These are phyloP conservation scores for Ateles fusciceps DNA, from an alignment of 2,797 vertebrate genomes.

Conservation along the genomic window DNA sequence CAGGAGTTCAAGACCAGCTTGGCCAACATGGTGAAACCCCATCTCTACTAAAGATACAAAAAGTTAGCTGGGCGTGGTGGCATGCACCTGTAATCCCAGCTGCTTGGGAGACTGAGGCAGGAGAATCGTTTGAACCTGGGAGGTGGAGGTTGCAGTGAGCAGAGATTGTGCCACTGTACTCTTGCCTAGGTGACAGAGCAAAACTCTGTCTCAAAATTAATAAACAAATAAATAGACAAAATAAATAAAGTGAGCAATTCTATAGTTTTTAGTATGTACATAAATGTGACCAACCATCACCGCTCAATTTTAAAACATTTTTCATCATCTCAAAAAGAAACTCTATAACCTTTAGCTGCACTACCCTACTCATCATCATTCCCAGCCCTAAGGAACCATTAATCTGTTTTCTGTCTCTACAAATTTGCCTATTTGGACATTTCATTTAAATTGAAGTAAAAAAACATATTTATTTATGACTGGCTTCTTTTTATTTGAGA, in stretches of 20 bases:
- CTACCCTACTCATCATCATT: neutral
- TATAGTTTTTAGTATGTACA: neutral
- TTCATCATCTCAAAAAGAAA: neutral
- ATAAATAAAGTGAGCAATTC: neutral
- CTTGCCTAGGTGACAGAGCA: neutral
- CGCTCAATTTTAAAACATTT: neutral
- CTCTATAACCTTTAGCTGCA: neutral
- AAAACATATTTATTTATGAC: neutral
- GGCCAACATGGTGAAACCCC: neutral
- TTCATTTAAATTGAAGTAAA: neutral
- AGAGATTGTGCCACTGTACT: neutral
- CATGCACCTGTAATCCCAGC: neutral
- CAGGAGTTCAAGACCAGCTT: neutral
- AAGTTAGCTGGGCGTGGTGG: neutral
- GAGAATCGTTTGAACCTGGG: neutral
- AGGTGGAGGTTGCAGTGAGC: neutral
- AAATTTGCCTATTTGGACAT: neutral
- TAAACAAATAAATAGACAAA: neutral
- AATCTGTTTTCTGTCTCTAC: neutral
- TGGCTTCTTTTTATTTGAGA: neutral
- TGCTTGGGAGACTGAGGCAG: neutral
- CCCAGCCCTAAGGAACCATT: neutral
- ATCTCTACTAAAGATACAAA: neutral
- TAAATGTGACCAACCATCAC: neutral
- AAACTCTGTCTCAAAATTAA: neutral